Base-by-base conservation (phyloP, 2,797 vertebrate species). In the Myiothlypis chrysogaster region DNA sequence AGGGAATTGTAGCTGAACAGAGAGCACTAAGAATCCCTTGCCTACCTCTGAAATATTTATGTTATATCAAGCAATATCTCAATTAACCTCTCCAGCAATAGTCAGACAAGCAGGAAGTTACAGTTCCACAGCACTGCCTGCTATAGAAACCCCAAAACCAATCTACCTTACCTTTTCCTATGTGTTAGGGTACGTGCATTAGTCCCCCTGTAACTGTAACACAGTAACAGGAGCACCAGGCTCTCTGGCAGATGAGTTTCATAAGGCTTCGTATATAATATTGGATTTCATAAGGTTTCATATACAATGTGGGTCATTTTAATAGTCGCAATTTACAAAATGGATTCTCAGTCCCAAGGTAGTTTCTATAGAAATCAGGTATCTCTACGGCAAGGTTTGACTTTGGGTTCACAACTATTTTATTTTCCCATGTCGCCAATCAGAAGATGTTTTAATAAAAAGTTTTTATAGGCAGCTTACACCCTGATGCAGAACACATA, bases 1-100 rank as follows among this genome's bases (percentile, higher is more conserved):
- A 76, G 91, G 68, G 93, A 95, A 94, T 41, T 87, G 47, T 19
- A 91, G 57, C 37, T 81, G 17, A 91, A 59, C 14, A 81, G 52
- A 84, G 14, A 78, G 32, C 43, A 92, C 30, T 70, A 70, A 59
- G 70, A 92, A 87, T 75, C 47, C 23, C 34, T 63, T 76, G 57
- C 23, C 34, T 71, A 87, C 12, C 43, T 93, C 76, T 72, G 56
- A 94, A 95, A 68, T 71, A 78, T 80, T 92, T 70, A 81, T 32
- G 50, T 47, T 82, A 32, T 50, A 84, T 46, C 73, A 92, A 95
- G 47, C 32, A 82, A 22, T 82, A 90, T 64, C 60, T 93, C 75
- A 92, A 69, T 87, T 90, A 93, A 84, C 39, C 21, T 86, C 61
- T 57, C 71, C 18, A 86, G 69, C 47, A 90, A 85, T 1, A 60